Percentiles rank a stretch among this genome's conserved stretches.
Conservation (phyloP, 1,140 invertebrate species). For the Artemia franciscana region DNA sequence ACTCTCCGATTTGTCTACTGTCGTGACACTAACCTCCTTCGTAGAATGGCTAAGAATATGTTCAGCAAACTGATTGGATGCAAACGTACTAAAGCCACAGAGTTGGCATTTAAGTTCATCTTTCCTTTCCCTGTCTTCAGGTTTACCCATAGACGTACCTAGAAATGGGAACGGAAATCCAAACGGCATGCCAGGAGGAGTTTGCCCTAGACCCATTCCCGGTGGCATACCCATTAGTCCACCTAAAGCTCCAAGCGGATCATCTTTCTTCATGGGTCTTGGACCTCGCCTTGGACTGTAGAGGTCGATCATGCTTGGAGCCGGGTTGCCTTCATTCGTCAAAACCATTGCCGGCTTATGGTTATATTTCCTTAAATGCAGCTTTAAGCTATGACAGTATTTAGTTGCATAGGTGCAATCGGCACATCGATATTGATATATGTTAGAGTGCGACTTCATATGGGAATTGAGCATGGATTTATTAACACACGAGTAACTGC, state of each 20-base stretch:
- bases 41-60: constrained; percentile 23
- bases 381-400: constrained; percentile 89
- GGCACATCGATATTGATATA: constrained; percentile 84
- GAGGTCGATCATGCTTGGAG: constrained; percentile 61
- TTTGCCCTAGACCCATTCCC: constrained; percentile 11
- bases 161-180: constrained; percentile 5
- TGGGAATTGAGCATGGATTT: constrained; percentile 99
- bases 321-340: constrained; percentile 61
- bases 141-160: background rate
- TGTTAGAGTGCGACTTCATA: constrained; percentile 86
- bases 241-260: constrained; percentile 7
- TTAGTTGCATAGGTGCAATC: constrained; percentile 95
- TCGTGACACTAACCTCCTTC: constrained; percentile 12
- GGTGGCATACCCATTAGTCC: constrained; percentile 11
- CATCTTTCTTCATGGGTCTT: constrained; percentile 17
- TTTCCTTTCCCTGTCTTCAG: background rate
- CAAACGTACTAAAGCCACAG: constrained; percentile 21
- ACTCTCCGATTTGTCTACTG: background rate
- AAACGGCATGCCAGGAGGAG: constrained; percentile 8
- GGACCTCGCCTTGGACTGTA: constrained; percentile 68
- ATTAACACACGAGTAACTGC: constrained; percentile 82
- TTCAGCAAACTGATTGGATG: constrained; percentile 18
- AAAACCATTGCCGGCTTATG: constrained; percentile 66
- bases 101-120: constrained; percentile 20
- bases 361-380: constrained; percentile 74